Conservation (phyloP, 2,888 invertebrate genomes). For the Drosophila basisetae region DNA sequence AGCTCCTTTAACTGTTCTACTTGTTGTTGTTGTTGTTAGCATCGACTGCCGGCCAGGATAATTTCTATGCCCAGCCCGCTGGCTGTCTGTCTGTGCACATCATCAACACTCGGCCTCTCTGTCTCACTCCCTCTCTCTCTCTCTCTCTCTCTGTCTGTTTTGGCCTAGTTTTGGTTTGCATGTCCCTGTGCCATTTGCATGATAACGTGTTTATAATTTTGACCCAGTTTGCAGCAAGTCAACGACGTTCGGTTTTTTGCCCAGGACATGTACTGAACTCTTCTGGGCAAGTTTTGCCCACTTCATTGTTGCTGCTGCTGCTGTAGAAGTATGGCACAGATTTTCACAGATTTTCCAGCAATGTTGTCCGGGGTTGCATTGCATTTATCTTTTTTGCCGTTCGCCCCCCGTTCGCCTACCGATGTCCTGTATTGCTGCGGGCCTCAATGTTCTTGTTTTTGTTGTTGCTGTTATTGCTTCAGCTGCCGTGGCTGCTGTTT, state of each 20-base stretch:
- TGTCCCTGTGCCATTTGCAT: conserved; percentile 77
- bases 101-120: not conserved
- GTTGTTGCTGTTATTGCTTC: not conserved
- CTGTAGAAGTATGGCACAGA: conserved; percentile 45
- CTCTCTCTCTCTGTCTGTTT: conserved; percentile 8
- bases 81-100: conserved; percentile 33
- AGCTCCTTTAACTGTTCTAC: conserved; percentile 20
- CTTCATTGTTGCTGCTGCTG: conserved; percentile 31
- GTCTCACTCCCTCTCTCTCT: conserved; percentile 4
- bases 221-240: conserved; percentile 67
- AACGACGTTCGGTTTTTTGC: conserved; percentile 11
- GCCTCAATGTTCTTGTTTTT: conserved; percentile 50
- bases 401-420: conserved; percentile 39
- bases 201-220: conserved; percentile 81
- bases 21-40: conserved; percentile 22
- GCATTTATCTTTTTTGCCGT: conserved; percentile 62
- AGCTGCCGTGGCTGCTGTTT: conserved; percentile 15
- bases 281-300: conserved; percentile 37
- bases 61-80: conserved; percentile 61
- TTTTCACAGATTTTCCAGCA: conserved; percentile 51
- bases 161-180: conserved; percentile 40
- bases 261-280: conserved; percentile 22
- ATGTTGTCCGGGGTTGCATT: conserved; percentile 23
- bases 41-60: conserved; percentile 56
- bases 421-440: conserved; percentile 76